These are phyloP conservation scores for Idris sp. DNA, from an alignment of 1,140 invertebrate genomes.

Conservation along the genomic window DNA sequence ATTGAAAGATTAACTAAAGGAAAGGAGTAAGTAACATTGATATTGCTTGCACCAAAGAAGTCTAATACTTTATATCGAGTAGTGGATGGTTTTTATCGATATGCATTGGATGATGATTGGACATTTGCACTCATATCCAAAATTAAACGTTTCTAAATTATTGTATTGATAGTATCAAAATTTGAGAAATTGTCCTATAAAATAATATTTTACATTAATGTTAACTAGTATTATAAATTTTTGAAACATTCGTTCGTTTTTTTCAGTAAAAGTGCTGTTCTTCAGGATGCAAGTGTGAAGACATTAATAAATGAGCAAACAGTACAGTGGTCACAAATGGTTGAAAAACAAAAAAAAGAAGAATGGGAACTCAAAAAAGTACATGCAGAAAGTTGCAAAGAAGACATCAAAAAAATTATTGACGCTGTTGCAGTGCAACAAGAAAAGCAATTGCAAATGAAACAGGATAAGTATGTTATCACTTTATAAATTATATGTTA, in stretches of 20 bases:
- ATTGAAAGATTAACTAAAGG: constrained; percentile 96
- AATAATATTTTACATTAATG: too few relatives aligned
- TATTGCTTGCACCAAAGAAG: too few relatives aligned
- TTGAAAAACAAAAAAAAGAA: constrained; percentile 92
- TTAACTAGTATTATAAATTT: background rate
- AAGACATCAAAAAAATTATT: constrained; percentile 92
- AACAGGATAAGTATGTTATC: constrained; percentile 87
- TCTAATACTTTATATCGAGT: too few relatives aligned
- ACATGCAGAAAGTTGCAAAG: constrained; percentile 90
- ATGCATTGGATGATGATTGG: too few relatives aligned
- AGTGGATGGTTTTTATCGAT: too few relatives aligned
- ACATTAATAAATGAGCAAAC: constrained; percentile 93
- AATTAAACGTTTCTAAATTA: too few relatives aligned
- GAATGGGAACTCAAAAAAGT: constrained; percentile 92
- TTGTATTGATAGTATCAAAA: too few relatives aligned
- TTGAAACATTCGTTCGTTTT: constrained; percentile 1
- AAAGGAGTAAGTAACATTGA: constrained; percentile 91
- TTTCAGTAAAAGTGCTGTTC: constrained; percentile 86
- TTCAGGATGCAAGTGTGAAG: constrained; percentile 87
- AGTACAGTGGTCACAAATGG: constrained; percentile 94
- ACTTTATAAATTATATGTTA: constrained; percentile 5
- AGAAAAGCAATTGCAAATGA: constrained; percentile 93
- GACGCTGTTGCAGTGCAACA: constrained; percentile 92
- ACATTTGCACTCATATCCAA: too few relatives aligned
- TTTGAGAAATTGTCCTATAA: too few relatives aligned